Evolutionary conservation across 1,140 invertebrate genomes (phyloP), one percentile per base, ranked within the genome.

Genomic region (Zaprionus tsacasi): DNA sequence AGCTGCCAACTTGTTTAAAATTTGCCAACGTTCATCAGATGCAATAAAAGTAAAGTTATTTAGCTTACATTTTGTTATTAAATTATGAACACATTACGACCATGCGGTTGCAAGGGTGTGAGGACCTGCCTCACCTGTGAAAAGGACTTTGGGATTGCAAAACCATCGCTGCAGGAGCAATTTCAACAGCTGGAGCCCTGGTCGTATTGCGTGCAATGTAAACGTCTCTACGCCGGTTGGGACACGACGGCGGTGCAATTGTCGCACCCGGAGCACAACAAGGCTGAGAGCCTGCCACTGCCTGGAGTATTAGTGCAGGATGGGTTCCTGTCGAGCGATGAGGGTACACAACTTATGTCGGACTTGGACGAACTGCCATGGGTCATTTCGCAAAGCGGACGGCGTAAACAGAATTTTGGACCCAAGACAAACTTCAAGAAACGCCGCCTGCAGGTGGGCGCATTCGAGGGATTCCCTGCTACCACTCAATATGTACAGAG

Each of bases 391-490:
- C 99, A 99, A 93, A 99, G 98, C 93, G 99, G 99, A 4, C 94
- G 99, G 60, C 95, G 97, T 72, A 99, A 99, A 93, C 98, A 99
- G 95, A 99, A 99, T 93, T 99, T 96, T 94, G 99, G 99, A 12
- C 99, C 99, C 3, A 99, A 99, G 93, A 98, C 98, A 25, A 99
- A 99, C 93, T 99, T 99, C 91, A 99, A 99, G 90, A 98, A 98
- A 91, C 95, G 95, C 78, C 98, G 98, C 93, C 92, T 99, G 15
- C 95, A 95, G 70, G 69, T 95, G 55, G 97, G 96, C 0, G 92
- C 94, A 38, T 99, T 99, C 87, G 93, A 94, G 64, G 99, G 99
- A 1, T 97, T 99, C 93, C 99, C 99, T 3, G 86, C 91, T 25
- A 97, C 95, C 93, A 96, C 97, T 0, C 94, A 96, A 89, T 96